Evolutionary conservation across 2,888 invertebrate species (phyloP).

Genomic region (Dynastes grantii): DNA sequence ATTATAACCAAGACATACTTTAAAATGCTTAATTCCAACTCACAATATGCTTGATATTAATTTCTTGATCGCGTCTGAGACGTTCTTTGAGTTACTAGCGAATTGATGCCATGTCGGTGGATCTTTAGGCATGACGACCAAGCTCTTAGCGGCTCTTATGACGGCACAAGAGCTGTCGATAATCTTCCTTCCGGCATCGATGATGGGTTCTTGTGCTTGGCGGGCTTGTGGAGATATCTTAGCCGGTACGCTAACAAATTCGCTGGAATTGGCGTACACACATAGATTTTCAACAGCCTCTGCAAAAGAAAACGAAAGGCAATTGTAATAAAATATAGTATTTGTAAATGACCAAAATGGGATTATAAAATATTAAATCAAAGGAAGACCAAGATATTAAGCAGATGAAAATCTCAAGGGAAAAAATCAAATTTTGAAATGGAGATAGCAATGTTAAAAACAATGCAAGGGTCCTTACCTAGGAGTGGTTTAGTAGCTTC

Average conservation of each 20-base stretch:
- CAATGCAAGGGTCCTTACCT: constrained; percentile 56
- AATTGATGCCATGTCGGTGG: constrained; percentile 95
- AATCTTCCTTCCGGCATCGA: constrained; percentile 83
- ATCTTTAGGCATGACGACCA: constrained; percentile 92
- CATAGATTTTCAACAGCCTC: constrained; percentile 94
- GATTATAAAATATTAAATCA: no score
- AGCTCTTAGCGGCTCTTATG: constrained; percentile 90
- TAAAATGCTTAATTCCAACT: constrained; percentile 52
- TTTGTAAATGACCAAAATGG: constrained; percentile 15
- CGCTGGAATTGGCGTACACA: constrained; percentile 93
- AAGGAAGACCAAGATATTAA: no score
- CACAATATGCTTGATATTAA: constrained; percentile 92
- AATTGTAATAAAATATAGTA: constrained; percentile 18
- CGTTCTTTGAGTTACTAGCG: constrained; percentile 94
- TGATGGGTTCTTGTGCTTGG: constrained; percentile 89
- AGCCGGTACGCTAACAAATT: constrained; percentile 94
- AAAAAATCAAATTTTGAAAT: no score
- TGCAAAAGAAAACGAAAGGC: constrained; percentile 38
- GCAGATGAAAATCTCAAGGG: no score
- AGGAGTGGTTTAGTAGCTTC: constrained; percentile 86
- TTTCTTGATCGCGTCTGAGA: constrained; percentile 96
- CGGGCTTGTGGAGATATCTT: constrained; percentile 90
- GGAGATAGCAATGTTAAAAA: no score
- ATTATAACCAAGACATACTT: neutral
- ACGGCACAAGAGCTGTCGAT: constrained; percentile 92